Evolutionary conservation across 2,888 invertebrate genomes (phyloP).

Genomic region (Caradrina kadenii): DNA sequence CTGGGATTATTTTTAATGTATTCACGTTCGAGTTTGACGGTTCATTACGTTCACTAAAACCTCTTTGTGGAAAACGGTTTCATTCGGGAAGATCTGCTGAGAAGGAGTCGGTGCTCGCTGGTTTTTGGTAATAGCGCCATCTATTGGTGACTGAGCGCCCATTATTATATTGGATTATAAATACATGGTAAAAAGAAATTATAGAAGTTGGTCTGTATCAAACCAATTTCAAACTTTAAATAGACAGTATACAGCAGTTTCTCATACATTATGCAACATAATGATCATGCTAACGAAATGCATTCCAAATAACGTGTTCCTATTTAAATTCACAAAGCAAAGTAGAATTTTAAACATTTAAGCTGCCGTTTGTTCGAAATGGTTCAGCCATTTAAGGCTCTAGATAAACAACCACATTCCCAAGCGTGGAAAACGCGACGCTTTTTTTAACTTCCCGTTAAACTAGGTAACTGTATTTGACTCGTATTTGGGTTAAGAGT

Average conservation of each 20-base stretch:
- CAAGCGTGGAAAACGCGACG: slow-evolving; percentile 26
- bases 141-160: no score
- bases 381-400: slow-evolving; percentile 38
- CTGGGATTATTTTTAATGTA: slow-evolving; percentile 63
- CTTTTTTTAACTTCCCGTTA: slow-evolving; percentile 35
- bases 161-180: no score
- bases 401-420: slow-evolving; percentile 46
- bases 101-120: slow-evolving; percentile 4
- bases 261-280: neutral
- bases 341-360: slow-evolving; percentile 42
- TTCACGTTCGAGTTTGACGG: slow-evolving; percentile 59
- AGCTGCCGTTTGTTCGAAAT: slow-evolving; percentile 16
- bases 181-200: neutral
- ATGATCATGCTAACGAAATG: neutral
- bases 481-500: slow-evolving; percentile 40
- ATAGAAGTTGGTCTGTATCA: neutral
- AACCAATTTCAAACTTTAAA: neutral
- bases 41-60: slow-evolving; percentile 54
- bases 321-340: slow-evolving; percentile 20
- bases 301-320: neutral
- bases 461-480: slow-evolving; percentile 44
- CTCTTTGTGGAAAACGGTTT: slow-evolving; percentile 40
- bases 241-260: neutral
- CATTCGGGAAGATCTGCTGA: slow-evolving; percentile 37
- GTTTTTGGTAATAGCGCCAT: slow-evolving; percentile 30